A percentile compares a stretch with the other conserved stretches of the same genome.
These are phyloP conservation scores for Diadromus collaris DNA, from an alignment of 2,888 invertebrate genomes.

Conservation along the genomic window DNA sequence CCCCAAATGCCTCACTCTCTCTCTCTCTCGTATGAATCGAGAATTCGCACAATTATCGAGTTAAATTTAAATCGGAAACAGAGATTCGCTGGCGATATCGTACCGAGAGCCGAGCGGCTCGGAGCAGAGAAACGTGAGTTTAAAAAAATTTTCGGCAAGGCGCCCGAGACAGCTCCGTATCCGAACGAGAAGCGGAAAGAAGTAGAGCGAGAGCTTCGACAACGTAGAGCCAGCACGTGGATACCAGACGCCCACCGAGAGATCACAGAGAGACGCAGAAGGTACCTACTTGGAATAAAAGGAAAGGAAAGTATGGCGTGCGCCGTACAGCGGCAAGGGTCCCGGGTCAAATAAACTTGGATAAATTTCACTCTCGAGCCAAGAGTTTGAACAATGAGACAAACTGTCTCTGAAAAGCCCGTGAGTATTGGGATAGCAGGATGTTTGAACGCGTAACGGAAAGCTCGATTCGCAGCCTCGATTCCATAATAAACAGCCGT, in stretches of 20 bases:
- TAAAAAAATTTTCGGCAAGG: background rate
- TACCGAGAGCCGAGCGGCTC: background rate
- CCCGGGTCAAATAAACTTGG: slow-evolving; percentile 57
- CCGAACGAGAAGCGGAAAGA: slow-evolving; percentile 2
- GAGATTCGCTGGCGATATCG: background rate
- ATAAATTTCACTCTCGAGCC: slow-evolving; percentile 58
- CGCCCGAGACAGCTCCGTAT: background rate
- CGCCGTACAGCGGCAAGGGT: background rate
- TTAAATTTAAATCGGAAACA: background rate
- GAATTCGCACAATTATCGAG: slow-evolving; percentile 4
- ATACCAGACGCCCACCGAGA: slow-evolving; percentile 48
- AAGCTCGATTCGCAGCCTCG: slow-evolving; percentile 13
- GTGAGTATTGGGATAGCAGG: slow-evolving; percentile 34
- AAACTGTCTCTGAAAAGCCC: slow-evolving; percentile 42
- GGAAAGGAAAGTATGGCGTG: slow-evolving; percentile 16
- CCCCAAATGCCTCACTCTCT: slow-evolving; percentile 3
- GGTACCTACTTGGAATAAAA: background rate
- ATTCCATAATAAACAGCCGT: slow-evolving; percentile 17
- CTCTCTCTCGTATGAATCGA: slow-evolving; percentile 1
- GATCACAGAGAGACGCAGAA: slow-evolving; percentile 34
- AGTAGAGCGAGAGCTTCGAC: slow-evolving; percentile 34
- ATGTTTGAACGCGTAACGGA: slow-evolving; percentile 40
- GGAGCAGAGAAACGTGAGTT: background rate
- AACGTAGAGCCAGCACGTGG: slow-evolving; percentile 50
- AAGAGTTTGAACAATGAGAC: slow-evolving; percentile 54